Conservation (phyloP, 2,888 invertebrate genomes). For the Agelastica alni region DNA sequence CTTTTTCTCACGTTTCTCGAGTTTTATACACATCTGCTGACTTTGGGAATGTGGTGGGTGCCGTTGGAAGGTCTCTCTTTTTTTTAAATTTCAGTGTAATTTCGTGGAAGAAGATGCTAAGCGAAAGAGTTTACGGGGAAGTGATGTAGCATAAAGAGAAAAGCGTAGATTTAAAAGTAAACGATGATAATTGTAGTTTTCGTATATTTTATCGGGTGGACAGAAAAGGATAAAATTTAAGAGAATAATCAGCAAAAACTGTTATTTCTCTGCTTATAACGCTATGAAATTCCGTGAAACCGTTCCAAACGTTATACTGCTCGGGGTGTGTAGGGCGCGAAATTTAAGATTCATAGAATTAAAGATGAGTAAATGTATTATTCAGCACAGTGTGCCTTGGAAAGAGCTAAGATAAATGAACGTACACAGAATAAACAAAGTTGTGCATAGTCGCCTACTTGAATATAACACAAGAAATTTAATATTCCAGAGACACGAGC, state of each 20-base stretch:
- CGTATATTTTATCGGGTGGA: too few relatives aligned
- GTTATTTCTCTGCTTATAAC: slow-evolving; percentile 9
- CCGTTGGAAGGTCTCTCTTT: too few relatives aligned
- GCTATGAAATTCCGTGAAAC: slow-evolving; percentile 35
- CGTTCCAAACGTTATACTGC: slow-evolving; percentile 30
- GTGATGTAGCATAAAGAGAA: too few relatives aligned
- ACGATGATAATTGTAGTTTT: too few relatives aligned
- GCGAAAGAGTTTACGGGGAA: too few relatives aligned
- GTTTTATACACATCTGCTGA: too few relatives aligned
- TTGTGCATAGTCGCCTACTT: slow-evolving; percentile 35
- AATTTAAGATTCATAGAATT: slow-evolving; percentile 58
- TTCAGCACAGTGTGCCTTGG: slow-evolving; percentile 53
- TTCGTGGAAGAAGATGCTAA: too few relatives aligned
- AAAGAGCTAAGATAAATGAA: slow-evolving; percentile 54
- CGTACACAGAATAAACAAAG: slow-evolving; percentile 49
- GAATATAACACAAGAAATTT: slow-evolving; percentile 34
- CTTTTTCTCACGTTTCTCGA: too few relatives aligned
- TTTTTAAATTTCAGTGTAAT: too few relatives aligned
- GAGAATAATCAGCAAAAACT: slow-evolving; percentile 22
- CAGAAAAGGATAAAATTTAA: too few relatives aligned
- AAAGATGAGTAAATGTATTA: slow-evolving; percentile 57
- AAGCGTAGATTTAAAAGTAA: too few relatives aligned
- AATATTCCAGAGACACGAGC: slow-evolving; percentile 28
- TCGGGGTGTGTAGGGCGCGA: slow-evolving; percentile 34
- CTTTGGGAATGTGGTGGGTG: too few relatives aligned